Base-by-base conservation (phyloP, 1,140 invertebrate genomes). In the Drosophila azteca region DNA sequence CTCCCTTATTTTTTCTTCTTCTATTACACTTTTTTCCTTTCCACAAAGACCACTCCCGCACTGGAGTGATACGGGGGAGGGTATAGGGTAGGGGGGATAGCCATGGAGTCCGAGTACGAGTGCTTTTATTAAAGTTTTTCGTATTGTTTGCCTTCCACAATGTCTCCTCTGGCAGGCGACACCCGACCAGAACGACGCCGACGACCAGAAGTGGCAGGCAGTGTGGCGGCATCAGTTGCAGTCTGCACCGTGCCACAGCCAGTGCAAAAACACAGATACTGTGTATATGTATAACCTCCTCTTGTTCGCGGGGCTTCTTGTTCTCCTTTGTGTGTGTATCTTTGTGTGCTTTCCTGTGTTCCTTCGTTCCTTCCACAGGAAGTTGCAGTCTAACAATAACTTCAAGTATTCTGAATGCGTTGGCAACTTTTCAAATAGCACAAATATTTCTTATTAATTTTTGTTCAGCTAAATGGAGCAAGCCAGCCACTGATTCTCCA, bases 51-150 rank as follows among this genome's bases (percentile, higher is more conserved):
- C 35, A 39, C 11, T 39, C 35, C 35, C 68, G 26, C 43, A 60
- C 31, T 44, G 60, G 50, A 55, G 72, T 65, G 64, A 22, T 46
- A 17, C 24, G 24, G 24, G 24, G 24, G 24, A 26, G 24, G 5
- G 24, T 4, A 26, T 26, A 26, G 24, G 17, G 17, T 20, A 26
- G 24, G 5, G 26, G 8, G 45, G 15, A 11, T 20, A 24, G 26
- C n/a, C n/a, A 22, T 41, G 48, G 55, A 62, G 51, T 43, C 11
- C 24, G 26, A 52, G 58, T 66, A 44, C 62, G 62, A 78, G 79
- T 58, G 82, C 82, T 87, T 77, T 87, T 85, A 85, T 85, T 82
- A 85, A 85, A 87, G 79, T 39, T 39, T 39, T 76, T 81, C 69
- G 69, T 87, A 87, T 85, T 87, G 83, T 85, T 82, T 67, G 82